A percentile compares a stretch with the other conserved stretches of the same genome.
Evolutionary conservation across 2,113 vertebrate species (phyloP).

Genomic region (Hucho hucho): DNA sequence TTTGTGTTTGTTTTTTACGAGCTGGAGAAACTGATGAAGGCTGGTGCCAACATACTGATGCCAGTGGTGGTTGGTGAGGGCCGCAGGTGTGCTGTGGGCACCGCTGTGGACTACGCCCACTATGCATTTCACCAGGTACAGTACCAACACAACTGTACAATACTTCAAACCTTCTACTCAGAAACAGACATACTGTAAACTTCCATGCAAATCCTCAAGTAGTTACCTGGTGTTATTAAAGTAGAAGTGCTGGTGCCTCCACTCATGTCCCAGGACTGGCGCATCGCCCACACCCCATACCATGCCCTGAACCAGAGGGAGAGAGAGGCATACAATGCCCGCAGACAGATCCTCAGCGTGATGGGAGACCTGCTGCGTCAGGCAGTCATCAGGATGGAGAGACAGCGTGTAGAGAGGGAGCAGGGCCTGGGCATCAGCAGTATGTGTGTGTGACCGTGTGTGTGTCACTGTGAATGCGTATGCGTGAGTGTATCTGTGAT

Average conservation of each 20-base stretch:
- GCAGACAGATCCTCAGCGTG: constrained; percentile 61
- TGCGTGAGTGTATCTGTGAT: constrained; percentile 14
- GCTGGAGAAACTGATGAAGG: constrained; percentile 68
- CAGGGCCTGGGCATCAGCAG: constrained; percentile 13
- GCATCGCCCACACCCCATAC: constrained; percentile 70
- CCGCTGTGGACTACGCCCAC: constrained; percentile 75
- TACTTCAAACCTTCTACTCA: not conserved
- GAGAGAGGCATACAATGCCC: constrained; percentile 55
- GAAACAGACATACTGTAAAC: not conserved
- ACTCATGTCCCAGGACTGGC: constrained; percentile 63
- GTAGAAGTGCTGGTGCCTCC: not conserved
- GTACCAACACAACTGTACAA: not conserved
- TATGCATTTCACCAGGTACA: constrained; percentile 74
- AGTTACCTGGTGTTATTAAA: too few species aligned
- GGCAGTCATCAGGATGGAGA: constrained; percentile 45
- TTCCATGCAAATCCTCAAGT: not conserved
- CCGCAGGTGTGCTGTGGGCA: constrained; percentile 56
- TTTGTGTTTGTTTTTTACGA: constrained; percentile 30
- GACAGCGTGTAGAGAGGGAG: constrained; percentile 21
- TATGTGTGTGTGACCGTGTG: not conserved
- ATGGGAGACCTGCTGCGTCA: constrained; percentile 64
- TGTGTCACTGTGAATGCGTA: not conserved
- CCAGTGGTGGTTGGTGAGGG: constrained; percentile 61
- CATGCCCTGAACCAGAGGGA: constrained; percentile 60
- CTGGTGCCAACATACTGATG: constrained; percentile 71